Evolutionary conservation across 64 coral and sea anemone genomes (phyloP).

Genomic region (Montipora foliosa): DNA sequence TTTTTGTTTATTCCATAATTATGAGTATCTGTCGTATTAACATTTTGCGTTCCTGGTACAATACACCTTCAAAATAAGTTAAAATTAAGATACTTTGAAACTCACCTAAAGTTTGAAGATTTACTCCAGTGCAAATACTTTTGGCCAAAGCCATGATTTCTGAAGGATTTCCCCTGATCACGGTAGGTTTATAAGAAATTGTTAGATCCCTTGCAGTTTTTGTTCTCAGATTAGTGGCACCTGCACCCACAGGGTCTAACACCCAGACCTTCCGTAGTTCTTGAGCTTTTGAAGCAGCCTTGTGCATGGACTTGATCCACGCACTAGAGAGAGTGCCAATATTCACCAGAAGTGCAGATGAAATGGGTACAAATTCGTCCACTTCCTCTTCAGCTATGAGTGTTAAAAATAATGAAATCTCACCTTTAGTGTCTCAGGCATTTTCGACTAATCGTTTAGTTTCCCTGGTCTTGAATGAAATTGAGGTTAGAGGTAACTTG

Average conservation of each 20-base stretch:
- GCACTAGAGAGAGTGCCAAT: conserved; percentile 55
- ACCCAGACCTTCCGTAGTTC: conserved; percentile 28
- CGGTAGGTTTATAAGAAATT: conserved; percentile 31
- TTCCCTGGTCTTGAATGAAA: too few species aligned
- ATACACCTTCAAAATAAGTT: too few species aligned
- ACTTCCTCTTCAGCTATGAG: conserved; percentile 51
- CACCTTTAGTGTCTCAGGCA: not conserved
- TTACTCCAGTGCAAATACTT: conserved; percentile 16
- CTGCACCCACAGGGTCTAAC: conserved; percentile 42
- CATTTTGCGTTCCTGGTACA: too few species aligned
- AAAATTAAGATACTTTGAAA: not conserved
- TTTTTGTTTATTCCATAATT: too few species aligned
- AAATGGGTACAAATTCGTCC: conserved; percentile 38
- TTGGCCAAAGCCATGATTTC: conserved; percentile 60
- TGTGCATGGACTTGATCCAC: conserved; percentile 60
- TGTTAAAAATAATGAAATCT: not conserved
- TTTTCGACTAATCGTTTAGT: not conserved
- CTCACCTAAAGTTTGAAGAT: conserved; percentile 38
- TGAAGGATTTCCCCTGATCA: conserved; percentile 49
- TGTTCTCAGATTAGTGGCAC: conserved; percentile 45
- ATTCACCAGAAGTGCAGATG: conserved; percentile 39
- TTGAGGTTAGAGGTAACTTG: too few species aligned
- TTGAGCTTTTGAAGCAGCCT: conserved; percentile 21
- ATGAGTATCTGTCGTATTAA: too few species aligned
- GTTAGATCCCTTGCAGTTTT: conserved; percentile 31